phyloP scores from a whole-genome alignment of 2,113 vertebrate species.

The Pimephales promelas region DNA sequence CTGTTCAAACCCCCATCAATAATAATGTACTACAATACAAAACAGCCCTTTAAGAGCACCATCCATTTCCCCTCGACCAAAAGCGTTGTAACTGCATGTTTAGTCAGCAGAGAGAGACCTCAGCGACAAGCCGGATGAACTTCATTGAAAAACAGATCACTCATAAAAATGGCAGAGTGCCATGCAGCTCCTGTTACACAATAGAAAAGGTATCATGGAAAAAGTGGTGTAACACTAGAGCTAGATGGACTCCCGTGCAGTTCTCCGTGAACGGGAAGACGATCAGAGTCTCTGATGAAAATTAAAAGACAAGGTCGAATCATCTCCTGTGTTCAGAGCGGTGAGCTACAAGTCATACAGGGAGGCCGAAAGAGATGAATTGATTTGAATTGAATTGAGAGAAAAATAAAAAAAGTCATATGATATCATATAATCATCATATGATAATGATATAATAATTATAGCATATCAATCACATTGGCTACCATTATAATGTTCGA shows the following conservation, averaged over 20 bases:
- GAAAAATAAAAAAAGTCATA: neutral
- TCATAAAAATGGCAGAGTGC: constrained; percentile 3
- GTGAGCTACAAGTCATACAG: neutral
- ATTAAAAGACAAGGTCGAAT: constrained; percentile 1
- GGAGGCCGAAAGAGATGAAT: neutral
- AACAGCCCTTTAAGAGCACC: neutral
- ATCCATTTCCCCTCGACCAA: constrained; percentile 5
- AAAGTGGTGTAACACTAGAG: neutral
- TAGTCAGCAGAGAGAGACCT: constrained; percentile 30
- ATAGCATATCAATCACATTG: too few relatives aligned
- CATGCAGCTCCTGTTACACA: neutral
- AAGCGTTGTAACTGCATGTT: neutral
- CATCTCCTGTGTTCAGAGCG: neutral
- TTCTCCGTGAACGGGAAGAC: constrained; percentile 36
- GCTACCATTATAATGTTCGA: too few relatives aligned
- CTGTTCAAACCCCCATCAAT: constrained; percentile 13
- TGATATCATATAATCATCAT: too few relatives aligned
- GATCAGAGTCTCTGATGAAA: constrained; percentile 15
- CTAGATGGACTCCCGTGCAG: constrained; percentile 2
- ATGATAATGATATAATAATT: too few relatives aligned
- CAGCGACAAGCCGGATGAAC: neutral
- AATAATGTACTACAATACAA: constrained; percentile 31
- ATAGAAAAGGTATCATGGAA: neutral
- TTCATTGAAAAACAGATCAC: constrained; percentile 11
- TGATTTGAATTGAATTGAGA: too few relatives aligned